Evolutionary conservation across 2,113 vertebrate genomes (phyloP).

Genomic region (Centropus bengalensis): DNA sequence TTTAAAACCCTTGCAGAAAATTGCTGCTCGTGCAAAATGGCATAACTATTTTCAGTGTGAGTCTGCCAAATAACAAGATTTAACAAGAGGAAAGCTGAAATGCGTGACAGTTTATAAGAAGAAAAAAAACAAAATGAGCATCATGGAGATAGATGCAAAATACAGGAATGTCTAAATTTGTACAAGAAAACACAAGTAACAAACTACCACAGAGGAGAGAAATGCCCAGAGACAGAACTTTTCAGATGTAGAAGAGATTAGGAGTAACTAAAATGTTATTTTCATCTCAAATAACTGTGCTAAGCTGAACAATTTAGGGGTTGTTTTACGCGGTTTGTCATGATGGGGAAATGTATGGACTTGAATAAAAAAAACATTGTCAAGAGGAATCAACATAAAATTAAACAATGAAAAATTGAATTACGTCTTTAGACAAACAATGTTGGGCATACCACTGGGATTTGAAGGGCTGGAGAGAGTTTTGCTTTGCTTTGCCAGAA

Average conservation of each 20-base stretch:
- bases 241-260: not conserved
- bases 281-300: not conserved
- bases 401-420: not conserved
- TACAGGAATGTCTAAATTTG: not conserved
- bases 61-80: not conserved
- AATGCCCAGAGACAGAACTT: not conserved
- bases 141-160: not conserved
- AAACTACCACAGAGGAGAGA: not conserved
- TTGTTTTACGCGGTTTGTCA: not conserved
- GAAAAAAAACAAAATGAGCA: not conserved
- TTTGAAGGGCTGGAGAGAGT: not conserved
- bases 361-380: not conserved
- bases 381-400: not conserved
- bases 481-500: not conserved
- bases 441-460: not conserved
- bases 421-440: not conserved
- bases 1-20: not conserved
- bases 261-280: not conserved
- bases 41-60: not conserved
- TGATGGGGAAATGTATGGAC: not conserved
- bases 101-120: not conserved
- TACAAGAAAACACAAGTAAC: not conserved
- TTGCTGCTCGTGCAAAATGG: not conserved
- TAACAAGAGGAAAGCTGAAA: not conserved
- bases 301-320: not conserved